Percentiles rank a stretch among this genome's conserved stretches.
These are phyloP conservation scores for Drosophila nasuta DNA, from an alignment of 1,140 invertebrate species.

Conservation along the genomic window DNA sequence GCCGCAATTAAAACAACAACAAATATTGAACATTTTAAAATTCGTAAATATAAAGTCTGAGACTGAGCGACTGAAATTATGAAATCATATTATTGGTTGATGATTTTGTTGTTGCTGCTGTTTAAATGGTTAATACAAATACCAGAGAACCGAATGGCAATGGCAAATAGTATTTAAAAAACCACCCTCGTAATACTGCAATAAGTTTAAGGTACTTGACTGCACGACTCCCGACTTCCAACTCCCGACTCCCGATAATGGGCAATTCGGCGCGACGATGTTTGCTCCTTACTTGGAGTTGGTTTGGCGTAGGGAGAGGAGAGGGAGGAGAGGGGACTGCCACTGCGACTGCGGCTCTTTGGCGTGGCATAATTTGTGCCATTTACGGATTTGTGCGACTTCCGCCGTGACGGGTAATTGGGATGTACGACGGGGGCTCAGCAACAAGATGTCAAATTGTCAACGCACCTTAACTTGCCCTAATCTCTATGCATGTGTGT, in stretches of 20 bases:
- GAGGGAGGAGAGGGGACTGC: slow-evolving; percentile 20
- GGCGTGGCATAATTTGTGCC: slow-evolving; percentile 67
- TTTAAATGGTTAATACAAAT: neutral
- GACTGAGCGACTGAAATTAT: neutral
- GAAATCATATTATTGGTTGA: neutral
- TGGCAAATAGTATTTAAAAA: slow-evolving; percentile 5
- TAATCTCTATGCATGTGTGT: slow-evolving; percentile 37
- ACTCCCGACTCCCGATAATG: slow-evolving; percentile 38
- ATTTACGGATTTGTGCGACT: slow-evolving; percentile 76
- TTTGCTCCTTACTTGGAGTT: slow-evolving; percentile 47
- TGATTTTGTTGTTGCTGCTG: neutral
- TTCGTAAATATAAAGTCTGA: neutral
- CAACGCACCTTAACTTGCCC: slow-evolving; percentile 52
- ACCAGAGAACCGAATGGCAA: neutral
- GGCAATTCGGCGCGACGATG: slow-evolving; percentile 47
- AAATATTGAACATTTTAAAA: neutral
- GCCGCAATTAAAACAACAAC: slow-evolving; percentile 33
- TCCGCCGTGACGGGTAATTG: slow-evolving; percentile 46
- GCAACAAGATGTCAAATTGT: slow-evolving; percentile 70
- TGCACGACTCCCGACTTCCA: neutral
- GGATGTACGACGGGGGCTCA: slow-evolving; percentile 2
- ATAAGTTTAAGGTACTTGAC: slow-evolving; percentile 7
- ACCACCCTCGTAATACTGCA: neutral
- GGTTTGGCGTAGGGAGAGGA: neutral
- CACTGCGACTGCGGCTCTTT: slow-evolving; percentile 31